These are phyloP conservation scores for Gyrodactylus bullatarudis DNA, from an alignment of 1,140 invertebrate genomes.

Conservation along the genomic window DNA sequence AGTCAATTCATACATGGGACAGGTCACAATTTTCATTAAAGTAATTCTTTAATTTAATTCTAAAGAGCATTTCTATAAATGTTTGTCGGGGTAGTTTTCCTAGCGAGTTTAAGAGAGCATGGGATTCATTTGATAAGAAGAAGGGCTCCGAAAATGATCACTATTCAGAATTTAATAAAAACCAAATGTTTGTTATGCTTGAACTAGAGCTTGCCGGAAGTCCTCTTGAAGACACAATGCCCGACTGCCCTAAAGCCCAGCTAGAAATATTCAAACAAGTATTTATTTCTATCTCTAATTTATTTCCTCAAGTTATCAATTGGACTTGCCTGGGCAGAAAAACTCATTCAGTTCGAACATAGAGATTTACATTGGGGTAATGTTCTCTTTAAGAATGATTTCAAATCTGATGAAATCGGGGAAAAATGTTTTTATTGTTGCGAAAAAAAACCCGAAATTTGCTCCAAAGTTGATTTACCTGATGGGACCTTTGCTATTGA, in stretches of 20 bases:
- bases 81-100: neutral
- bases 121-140: neutral
- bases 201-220: neutral
- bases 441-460: neutral
- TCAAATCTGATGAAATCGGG: neutral
- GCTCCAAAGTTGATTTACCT: neutral
- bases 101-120: neutral
- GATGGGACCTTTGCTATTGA: neutral
- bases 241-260: neutral
- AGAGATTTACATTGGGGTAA: neutral
- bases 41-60: neutral
- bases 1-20: neutral
- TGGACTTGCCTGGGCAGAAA: neutral
- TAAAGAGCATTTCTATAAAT: neutral
- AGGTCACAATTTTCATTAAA: neutral
- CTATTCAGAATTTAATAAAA: neutral
- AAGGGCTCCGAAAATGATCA: neutral
- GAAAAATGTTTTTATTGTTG: neutral
- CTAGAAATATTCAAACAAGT: neutral
- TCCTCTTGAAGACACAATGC: neutral
- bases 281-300: neutral
- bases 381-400: neutral
- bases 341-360: neutral
- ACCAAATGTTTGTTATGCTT: neutral
- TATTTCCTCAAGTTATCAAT: neutral